Evolutionary conservation across 1,140 invertebrate species (phyloP), one percentile per base, ranked within the genome.

Genomic region (Bombus vancouverensis): DNA sequence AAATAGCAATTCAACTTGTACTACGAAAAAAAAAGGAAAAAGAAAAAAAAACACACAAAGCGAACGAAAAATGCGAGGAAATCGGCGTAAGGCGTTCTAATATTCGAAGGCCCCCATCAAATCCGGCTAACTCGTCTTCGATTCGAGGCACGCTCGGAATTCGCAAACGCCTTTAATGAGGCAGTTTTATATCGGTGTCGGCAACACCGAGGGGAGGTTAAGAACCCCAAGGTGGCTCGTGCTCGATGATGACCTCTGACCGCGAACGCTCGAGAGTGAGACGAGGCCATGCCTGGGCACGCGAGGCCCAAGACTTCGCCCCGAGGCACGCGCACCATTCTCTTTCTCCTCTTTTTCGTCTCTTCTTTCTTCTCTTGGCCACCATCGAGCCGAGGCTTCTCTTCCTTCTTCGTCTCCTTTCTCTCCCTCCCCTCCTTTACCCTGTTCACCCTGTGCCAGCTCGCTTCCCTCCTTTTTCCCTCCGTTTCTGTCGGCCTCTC

Each of bases 171-270:
- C 88, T 88, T 89, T 89, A 88, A 89, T 89, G 88, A 89, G 79
- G 88, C 87, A 76, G 83, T 89, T 88, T 89, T 86, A 79, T 76
- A 80, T 59, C 83, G 78, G 87, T 74, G 65, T 86, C 57, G 85
- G 80, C 88, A 76, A 83, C 88, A 80, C 37, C 71, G 74, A 85
- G 74, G 84, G 77, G 80, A 89, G 88, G 88, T 92, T 92, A 88
- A 93, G 92, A 93, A 92, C 91, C 90, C 89, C 44, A 92, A 92
- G 92, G 89, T 94, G 93, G 93, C 94, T 95, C 94, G 94, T 95
- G 94, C 94, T 94, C 92, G 91, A 92, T 86, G 88, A 88, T 92
- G 94, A 95, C 94, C 94, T 95, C 93, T 95, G 94, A 95, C 94
- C 94, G 91, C 91, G 91, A 93, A 93, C 89, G 90, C 85, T 86